Base-by-base conservation (phyloP, 2,797 vertebrate species). In the Labroides dimidiatus region DNA sequence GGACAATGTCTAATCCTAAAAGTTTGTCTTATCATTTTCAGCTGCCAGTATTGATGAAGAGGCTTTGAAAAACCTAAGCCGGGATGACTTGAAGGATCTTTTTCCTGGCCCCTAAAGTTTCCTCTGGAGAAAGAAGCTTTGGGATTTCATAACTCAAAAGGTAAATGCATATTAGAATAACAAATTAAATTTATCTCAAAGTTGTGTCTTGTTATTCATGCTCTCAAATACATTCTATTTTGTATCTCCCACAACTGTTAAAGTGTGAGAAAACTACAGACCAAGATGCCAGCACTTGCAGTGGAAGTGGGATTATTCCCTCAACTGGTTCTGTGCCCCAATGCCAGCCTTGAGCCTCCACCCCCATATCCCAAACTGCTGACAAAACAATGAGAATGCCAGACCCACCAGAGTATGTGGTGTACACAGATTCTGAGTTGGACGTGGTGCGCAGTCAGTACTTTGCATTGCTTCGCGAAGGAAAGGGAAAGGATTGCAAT, bases 11-110 rank as follows among this genome's bases (percentile, higher is more conserved):
- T n/a, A n/a, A n/a, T n/a, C n/a, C n/a, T n/a, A n/a, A n/a, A n/a
- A n/a, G n/a, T n/a, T n/a, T 19, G 17, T 45, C 9, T 45, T 45
- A 45, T 45, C 43, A 44, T n/a, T 45, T 19, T n/a, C 43, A 45
- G 43, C 43, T 2, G 17, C 43, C 4, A 5, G 17, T 10, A 9
- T 45, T 45, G 43, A 45, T 45, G 43, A 45, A n/a, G 43, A 45
- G 43, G 43, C 43, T 45, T 45, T 45, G 43, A 45, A 45, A 45
- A 19, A 2, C 43, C 43, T 45, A n/a, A 45, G 17, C 43, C 43
- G 43, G 43, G 43, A 45, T 45, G 43, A 45, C 43, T n/a, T 45
- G 43, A 45, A 19, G n/a, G 43, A 45, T 42, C 41, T 42, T 42
- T 42, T 42, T 42, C 10, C 41, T 42, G 41, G 41, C 41, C 41